Evolutionary conservation across 2,797 vertebrate genomes (phyloP).

Genomic region (Gallinago solitaria): DNA sequence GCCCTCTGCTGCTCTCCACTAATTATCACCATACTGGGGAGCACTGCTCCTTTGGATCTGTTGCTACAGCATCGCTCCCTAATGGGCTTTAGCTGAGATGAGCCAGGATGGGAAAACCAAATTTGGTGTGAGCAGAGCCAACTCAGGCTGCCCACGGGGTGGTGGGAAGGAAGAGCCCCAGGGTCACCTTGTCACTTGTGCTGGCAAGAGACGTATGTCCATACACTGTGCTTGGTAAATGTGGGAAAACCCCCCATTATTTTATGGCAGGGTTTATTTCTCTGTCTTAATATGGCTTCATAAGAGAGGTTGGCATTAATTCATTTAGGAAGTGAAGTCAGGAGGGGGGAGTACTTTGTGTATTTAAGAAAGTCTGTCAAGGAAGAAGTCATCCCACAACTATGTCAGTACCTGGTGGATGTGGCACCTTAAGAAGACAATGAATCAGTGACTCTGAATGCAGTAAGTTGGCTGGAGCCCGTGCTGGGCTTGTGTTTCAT

Average conservation of each 20-base stretch:
- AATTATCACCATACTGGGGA: no score
- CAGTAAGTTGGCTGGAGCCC: not conserved
- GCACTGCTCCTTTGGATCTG: not conserved
- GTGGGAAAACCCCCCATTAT: not conserved
- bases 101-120: not conserved
- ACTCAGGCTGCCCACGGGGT: accelerated
- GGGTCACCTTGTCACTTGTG: accelerated
- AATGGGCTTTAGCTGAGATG: not conserved
- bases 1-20: accelerated
- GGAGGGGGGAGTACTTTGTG: accelerated
- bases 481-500: not conserved
- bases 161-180: not conserved
- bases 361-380: not conserved
- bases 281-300: not conserved
- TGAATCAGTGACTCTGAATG: not conserved
- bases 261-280: not conserved
- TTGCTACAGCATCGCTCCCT: not conserved
- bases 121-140: accelerated
- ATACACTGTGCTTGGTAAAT: not conserved
- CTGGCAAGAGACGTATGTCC: not conserved
- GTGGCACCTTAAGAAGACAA: not conserved
- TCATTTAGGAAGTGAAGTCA: not conserved
- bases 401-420: not conserved
- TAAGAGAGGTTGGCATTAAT: not conserved
- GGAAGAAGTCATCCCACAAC: accelerated